Percentiles rank a stretch among this genome's conserved stretches.
phyloP scores from a whole-genome alignment of 2,113 vertebrate species.

The Vidua chalybeata region DNA sequence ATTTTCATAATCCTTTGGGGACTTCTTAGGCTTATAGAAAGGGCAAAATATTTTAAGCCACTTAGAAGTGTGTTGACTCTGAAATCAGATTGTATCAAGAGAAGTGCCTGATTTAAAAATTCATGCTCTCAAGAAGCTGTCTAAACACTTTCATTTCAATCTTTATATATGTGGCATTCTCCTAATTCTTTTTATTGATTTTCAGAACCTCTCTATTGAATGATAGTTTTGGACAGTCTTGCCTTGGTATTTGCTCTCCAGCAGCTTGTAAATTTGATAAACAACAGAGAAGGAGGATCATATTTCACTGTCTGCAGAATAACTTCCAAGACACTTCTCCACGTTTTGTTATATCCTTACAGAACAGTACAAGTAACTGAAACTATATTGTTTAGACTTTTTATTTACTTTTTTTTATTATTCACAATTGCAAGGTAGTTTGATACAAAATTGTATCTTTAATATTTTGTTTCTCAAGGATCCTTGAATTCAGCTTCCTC shows the following conservation, averaged over 20 bases:
- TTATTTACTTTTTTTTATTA: neutral
- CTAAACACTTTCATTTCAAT: neutral
- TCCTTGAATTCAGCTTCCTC: neutral
- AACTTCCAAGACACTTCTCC: neutral
- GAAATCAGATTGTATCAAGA: constrained; percentile 6
- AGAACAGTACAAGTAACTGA: neutral
- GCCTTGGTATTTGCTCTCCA: neutral
- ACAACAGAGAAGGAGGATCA: neutral
- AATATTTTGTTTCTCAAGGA: neutral
- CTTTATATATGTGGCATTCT: neutral
- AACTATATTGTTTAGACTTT: neutral
- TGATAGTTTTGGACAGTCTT: neutral
- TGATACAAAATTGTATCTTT: neutral
- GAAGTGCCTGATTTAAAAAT: neutral
- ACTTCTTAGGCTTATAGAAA: constrained; percentile 5
- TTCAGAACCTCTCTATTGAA: neutral
- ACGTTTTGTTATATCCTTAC: neutral
- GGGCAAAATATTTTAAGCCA: constrained; percentile 29
- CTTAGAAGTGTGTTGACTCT: neutral
- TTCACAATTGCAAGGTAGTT: neutral
- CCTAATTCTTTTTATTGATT: neutral
- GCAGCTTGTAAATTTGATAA: neutral
- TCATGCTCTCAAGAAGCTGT: neutral
- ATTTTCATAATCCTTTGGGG: constrained; percentile 11
- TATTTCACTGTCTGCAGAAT: neutral